phyloP scores from a whole-genome alignment of 2,113 vertebrate genomes.

The Vanacampus margaritifer region DNA sequence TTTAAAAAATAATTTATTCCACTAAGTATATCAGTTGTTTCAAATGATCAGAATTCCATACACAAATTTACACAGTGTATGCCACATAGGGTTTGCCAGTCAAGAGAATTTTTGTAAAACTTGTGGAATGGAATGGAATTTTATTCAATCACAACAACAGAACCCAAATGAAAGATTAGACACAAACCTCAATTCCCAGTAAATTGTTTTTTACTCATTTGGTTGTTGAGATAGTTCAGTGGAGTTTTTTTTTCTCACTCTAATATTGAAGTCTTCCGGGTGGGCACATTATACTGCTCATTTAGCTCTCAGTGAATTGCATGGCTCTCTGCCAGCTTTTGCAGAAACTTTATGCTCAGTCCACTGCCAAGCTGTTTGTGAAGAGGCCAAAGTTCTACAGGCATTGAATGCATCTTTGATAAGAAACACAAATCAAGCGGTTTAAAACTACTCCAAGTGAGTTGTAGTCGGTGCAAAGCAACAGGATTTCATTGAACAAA shows the following conservation, averaged over 20 bases:
- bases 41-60: neutral
- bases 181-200: constrained; percentile 5
- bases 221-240: too few relatives aligned
- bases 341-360: constrained; percentile 11
- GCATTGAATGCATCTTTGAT: neutral
- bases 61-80: neutral
- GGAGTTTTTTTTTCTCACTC: too few relatives aligned
- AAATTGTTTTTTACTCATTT: constrained; percentile 18
- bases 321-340: constrained; percentile 6
- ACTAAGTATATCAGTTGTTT: neutral
- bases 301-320: constrained; percentile 49
- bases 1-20: too few relatives aligned
- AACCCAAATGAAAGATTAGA: constrained; percentile 22
- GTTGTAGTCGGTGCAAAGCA: neutral
- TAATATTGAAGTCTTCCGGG: constrained; percentile 23
- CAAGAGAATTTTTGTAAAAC: neutral
- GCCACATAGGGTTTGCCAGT: neutral
- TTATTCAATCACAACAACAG: constrained; percentile 25
- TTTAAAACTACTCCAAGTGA: neutral
- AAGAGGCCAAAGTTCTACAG: neutral
- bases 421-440: neutral
- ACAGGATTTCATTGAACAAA: neutral
- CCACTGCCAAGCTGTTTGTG: constrained; percentile 8
- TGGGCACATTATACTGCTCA: constrained; percentile 43
- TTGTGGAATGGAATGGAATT: neutral